Conservation (phyloP, 2,113 vertebrate genomes). For the Emydocephalus ijimae region DNA sequence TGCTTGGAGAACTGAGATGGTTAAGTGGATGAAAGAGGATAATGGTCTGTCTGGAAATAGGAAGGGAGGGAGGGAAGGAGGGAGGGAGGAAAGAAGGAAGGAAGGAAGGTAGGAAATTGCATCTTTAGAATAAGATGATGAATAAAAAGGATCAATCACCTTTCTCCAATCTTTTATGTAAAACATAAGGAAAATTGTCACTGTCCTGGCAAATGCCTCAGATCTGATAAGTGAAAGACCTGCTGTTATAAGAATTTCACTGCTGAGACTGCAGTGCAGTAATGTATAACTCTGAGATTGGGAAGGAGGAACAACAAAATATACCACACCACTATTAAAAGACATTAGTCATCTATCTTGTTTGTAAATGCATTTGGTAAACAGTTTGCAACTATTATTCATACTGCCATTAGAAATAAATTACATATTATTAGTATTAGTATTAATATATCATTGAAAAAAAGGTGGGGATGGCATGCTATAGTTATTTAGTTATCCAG, state of each 20-base stretch:
- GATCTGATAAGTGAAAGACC: neutral
- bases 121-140: neutral
- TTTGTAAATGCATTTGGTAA: neutral
- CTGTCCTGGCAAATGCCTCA: neutral
- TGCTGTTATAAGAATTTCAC: neutral
- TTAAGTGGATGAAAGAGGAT: constrained; percentile 41
- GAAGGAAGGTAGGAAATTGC: neutral
- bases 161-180: neutral
- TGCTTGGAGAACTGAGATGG: constrained; percentile 47
- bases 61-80: neutral
- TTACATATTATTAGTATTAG: too few relatives aligned
- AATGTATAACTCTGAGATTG: neutral
- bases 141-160: neutral
- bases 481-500: neutral
- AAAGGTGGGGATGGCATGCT: neutral
- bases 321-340: neutral
- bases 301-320: neutral
- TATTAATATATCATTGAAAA: too few relatives aligned
- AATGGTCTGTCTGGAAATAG: neutral
- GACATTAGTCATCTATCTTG: neutral
- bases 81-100: neutral
- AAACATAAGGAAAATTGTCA: neutral
- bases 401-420: neutral
- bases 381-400: neutral
- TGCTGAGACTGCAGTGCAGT: neutral